These are phyloP conservation scores for Callyntrura guangdongensis DNA, from an alignment of 2,888 invertebrate species.

Conservation along the genomic window DNA sequence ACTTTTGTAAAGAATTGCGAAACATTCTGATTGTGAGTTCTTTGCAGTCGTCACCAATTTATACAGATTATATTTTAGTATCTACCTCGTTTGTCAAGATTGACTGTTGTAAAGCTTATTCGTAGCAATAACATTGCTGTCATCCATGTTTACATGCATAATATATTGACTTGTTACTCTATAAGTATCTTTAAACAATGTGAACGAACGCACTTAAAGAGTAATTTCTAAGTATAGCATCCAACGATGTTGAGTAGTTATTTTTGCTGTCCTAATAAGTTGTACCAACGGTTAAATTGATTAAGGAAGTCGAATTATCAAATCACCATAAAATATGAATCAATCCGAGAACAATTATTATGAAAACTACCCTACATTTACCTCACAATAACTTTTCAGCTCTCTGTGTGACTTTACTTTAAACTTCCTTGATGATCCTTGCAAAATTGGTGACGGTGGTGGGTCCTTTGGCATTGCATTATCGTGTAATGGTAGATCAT, in stretches of 20 bases:
- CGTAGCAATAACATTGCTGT: too few species aligned
- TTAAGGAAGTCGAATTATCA: slow-evolving; percentile 42
- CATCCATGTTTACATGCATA: too few species aligned
- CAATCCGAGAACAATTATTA: slow-evolving; percentile 36
- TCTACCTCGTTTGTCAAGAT: too few species aligned
- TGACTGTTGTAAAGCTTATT: too few species aligned
- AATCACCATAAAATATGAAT: slow-evolving; percentile 55
- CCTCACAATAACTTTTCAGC: too few species aligned
- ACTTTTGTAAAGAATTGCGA: slow-evolving; percentile 25
- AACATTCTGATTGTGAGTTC: background rate
- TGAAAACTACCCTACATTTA: background rate
- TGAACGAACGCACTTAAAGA: too few species aligned
- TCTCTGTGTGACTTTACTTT: background rate
- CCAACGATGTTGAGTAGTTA: background rate
- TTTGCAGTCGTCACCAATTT: background rate
- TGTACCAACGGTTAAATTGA: background rate
- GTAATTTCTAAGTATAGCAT: too few species aligned
- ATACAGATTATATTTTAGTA: too few species aligned
- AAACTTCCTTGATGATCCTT: slow-evolving; percentile 32
- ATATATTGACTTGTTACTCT: too few species aligned
- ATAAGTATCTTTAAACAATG: too few species aligned
- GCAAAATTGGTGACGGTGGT: slow-evolving; percentile 15
- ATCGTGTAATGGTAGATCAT: background rate
- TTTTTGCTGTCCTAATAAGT: background rate
- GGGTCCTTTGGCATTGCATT: slow-evolving; percentile 46